phyloP scores from a whole-genome alignment of 1,140 invertebrate genomes.

The Trichonephila inaurata region DNA sequence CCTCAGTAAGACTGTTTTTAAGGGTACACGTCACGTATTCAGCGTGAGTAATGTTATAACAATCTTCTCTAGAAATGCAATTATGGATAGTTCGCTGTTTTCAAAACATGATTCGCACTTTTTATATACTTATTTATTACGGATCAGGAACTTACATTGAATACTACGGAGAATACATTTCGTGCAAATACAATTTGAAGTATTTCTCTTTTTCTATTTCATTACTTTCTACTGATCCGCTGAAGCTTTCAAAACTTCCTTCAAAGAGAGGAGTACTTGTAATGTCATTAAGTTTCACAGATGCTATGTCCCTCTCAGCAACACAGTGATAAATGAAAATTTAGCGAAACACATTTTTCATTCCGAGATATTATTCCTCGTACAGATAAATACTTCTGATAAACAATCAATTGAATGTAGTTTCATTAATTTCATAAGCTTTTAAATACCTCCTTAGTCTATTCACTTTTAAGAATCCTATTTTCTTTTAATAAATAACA shows the following conservation, averaged over 20 bases:
- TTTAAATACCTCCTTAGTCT: too few species aligned
- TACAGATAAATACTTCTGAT: not conserved
- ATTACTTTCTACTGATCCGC: not conserved
- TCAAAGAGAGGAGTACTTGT: not conserved
- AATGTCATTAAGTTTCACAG: not conserved
- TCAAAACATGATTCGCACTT: conserved; percentile 58
- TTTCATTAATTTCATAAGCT: too few species aligned
- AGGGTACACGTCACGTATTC: conserved; percentile 20
- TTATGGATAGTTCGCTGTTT: conserved; percentile 52
- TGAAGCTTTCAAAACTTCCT: not conserved
- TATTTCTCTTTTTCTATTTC: conserved; percentile 15
- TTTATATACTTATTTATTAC: conserved; percentile 9
- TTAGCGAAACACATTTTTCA: not conserved
- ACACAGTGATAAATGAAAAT: not conserved
- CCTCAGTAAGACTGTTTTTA: not conserved
- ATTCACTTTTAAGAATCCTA: too few species aligned
- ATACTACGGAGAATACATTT: conserved; percentile 14
- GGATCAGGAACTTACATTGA: not conserved
- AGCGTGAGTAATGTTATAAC: conserved; percentile 48
- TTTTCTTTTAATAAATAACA: too few species aligned
- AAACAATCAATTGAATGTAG: not conserved
- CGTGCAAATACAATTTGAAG: conserved; percentile 40
- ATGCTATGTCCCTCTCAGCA: not conserved
- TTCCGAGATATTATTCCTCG: not conserved
- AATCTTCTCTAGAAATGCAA: conserved; percentile 44